Conservation (phyloP, 2,797 vertebrate genomes). For the Euthynnus affinis region DNA sequence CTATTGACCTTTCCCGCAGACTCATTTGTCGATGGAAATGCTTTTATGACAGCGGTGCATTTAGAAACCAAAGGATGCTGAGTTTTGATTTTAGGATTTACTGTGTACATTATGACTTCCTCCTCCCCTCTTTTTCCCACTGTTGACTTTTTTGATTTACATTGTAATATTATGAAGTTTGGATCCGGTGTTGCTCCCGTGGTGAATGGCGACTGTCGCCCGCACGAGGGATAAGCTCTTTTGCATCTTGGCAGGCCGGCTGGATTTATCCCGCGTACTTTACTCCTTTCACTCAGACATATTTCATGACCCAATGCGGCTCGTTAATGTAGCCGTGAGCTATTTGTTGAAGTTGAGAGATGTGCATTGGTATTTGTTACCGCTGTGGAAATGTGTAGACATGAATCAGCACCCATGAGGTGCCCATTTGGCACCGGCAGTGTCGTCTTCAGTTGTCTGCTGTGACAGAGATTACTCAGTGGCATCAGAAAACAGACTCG, state of each 20-base stretch:
- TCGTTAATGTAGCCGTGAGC: constrained; percentile 61
- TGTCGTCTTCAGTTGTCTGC: constrained; percentile 29
- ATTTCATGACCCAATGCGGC: constrained; percentile 51
- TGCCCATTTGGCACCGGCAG: constrained; percentile 23
- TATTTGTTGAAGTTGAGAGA: constrained; percentile 47
- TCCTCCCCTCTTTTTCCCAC: constrained; percentile 23
- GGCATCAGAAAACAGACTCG: constrained; percentile 12
- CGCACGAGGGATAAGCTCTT: constrained; percentile 29
- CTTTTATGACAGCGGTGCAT: constrained; percentile 91
- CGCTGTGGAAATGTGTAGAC: constrained; percentile 1
- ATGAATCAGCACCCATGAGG: constrained; percentile 59
- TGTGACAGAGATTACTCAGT: constrained; percentile 28
- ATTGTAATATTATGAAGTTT: constrained; percentile 69
- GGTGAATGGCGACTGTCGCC: constrained; percentile 29
- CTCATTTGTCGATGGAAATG: constrained; percentile 95
- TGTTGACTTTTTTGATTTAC: constrained; percentile 81
- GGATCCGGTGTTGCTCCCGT: constrained; percentile 39
- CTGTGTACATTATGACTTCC: constrained; percentile 67
- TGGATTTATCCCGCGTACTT: constrained; percentile 54
- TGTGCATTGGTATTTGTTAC: constrained; percentile 56
- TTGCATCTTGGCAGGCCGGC: constrained; percentile 37
- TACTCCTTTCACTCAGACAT: constrained; percentile 43
- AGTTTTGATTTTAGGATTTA: constrained; percentile 89
- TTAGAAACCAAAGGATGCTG: constrained; percentile 88
- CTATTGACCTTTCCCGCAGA: constrained; percentile 99